Evolutionary conservation across 2,113 vertebrate genomes (phyloP), one percentile per base, ranked within the genome.

Genomic region (Syngnathus floridae): DNA sequence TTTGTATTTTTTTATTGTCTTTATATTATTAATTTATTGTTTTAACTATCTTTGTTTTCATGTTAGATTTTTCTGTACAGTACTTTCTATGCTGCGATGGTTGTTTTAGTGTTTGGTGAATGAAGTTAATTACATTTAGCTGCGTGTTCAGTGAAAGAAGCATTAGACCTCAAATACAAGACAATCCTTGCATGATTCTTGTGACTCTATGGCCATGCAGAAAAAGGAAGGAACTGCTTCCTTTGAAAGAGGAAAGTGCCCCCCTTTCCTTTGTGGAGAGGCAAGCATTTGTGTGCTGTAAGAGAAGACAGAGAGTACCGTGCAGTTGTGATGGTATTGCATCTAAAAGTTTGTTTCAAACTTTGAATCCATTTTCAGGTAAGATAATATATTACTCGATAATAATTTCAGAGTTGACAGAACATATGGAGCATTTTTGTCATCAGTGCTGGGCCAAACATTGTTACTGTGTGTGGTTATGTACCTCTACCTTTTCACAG

Each of bases 141-240:
- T 41, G 26, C 35, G 22, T 35, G 13, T 37, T 3, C 35, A 1
- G 10, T 21, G 22, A 77, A 67, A 79, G 26, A 45, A n/a, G 3
- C 54, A 41, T 48, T 72, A 64, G 76, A 60, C 64, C 46, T 83
- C 56, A 64, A 84, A 84, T 69, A 82, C 88, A 88, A 87, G 90
- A 90, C 83, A 77, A 77, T 78, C 75, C 76, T 64, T 65, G 52
- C 31, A 13, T 61, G 66, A 76, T 87, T 71, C 73, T 79, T 66
- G 77, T 77, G 77, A 74, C 72, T 78, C 81, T 77, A 84, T 79
- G 73, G 69, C 72, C 67, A 78, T 45, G 22, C 75, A 83, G 61
- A 88, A 87, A 87, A 90, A 90, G 87, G 84, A 84, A 89, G 85
- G 84, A 84, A 89, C 78, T 74, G 84, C 86, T 90, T 92, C 88